Conservation (phyloP, 2,113 vertebrate genomes). For the Pundamilia nyererei region DNA sequence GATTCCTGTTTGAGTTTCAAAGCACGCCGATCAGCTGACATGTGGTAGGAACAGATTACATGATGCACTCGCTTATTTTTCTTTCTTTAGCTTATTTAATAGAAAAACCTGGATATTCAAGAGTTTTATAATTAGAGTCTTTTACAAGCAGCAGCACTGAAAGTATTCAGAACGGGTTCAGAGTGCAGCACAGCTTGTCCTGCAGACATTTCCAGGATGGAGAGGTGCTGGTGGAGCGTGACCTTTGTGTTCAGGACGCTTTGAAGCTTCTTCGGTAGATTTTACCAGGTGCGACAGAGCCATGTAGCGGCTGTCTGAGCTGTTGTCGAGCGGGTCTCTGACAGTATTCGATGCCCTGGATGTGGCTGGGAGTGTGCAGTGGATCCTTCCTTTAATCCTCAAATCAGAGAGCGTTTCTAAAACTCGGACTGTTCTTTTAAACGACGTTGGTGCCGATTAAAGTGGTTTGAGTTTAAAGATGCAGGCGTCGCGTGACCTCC, state of each 20-base stretch:
- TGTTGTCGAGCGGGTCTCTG: background rate
- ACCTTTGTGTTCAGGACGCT: background rate
- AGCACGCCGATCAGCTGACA: background rate
- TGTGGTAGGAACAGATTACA: background rate
- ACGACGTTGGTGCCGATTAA: background rate
- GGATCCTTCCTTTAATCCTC: background rate
- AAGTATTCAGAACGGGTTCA: background rate
- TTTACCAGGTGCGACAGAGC: background rate
- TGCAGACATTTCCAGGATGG: background rate
- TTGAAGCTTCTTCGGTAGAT: background rate
- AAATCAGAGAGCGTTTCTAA: background rate
- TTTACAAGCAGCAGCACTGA: background rate
- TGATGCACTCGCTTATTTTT: background rate
- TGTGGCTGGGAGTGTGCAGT: background rate
- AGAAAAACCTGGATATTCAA: background rate
- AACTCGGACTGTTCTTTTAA: background rate
- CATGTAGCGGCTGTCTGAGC: accelerated
- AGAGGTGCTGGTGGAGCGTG: background rate
- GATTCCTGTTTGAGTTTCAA: background rate
- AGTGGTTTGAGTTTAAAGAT: background rate
- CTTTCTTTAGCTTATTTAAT: background rate
- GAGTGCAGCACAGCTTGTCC: background rate
- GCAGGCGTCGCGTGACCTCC: background rate
- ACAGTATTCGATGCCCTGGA: background rate
- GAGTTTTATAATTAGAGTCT: background rate